Conservation (phyloP, 2,113 vertebrate genomes). For the Otus sunia region DNA sequence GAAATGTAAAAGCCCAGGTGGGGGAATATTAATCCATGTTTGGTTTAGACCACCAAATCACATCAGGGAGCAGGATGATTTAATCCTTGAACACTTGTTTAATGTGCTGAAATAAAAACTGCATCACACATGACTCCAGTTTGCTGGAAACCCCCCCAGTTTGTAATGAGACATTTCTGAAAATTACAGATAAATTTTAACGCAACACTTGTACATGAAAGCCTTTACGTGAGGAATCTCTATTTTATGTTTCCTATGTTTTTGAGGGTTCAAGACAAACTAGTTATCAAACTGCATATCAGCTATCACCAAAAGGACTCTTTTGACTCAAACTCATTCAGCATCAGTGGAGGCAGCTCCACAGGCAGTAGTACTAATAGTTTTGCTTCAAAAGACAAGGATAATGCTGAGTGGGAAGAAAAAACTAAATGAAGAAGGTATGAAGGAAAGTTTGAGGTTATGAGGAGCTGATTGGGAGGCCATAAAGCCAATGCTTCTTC, state of each 20-base stretch:
- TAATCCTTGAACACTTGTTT: slow-evolving; percentile 31
- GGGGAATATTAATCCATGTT: slow-evolving; percentile 36
- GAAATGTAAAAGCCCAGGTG: slow-evolving; percentile 54
- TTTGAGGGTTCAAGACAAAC: neutral
- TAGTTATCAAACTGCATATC: neutral
- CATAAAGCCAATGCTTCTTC: neutral
- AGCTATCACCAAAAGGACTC: neutral
- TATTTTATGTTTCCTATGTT: neutral
- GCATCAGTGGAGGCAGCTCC: neutral
- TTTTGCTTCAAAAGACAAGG: neutral
- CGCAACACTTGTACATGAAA: neutral
- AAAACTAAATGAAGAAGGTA: neutral
- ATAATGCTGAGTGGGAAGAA: neutral
- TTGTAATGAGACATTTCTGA: neutral
- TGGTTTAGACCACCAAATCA: slow-evolving; percentile 52
- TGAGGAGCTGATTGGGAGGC: neutral
- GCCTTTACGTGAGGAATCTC: neutral
- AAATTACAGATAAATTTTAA: neutral
- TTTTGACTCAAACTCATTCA: neutral
- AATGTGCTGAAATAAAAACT: neutral
- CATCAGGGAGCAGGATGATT: slow-evolving; percentile 45
- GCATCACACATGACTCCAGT: neutral
- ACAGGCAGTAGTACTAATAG: neutral
- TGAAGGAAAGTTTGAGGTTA: neutral
- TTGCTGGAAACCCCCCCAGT: neutral